A percentile compares a stretch with the other conserved stretches of the same genome.
These are phyloP conservation scores for Porites australiensis DNA, from an alignment of 64 coral and sea anemone genomes.

Conservation along the genomic window DNA sequence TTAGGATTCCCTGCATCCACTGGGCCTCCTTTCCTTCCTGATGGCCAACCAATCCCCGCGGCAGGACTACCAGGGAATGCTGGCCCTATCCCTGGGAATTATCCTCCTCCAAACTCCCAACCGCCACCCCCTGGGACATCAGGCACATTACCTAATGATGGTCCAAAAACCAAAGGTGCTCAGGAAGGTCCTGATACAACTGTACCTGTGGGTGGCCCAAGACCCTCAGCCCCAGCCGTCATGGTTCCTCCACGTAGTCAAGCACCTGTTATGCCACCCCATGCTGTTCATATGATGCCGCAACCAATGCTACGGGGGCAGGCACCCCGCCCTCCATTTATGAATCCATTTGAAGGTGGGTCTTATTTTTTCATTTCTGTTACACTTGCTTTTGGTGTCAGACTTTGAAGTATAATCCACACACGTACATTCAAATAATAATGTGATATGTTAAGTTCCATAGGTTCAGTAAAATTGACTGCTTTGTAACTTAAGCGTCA, in stretches of 20 bases:
- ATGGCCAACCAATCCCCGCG: constrained; percentile 63
- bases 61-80: constrained; percentile 53
- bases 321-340: constrained; percentile 42
- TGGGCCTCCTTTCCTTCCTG: constrained; percentile 65
- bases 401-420: no score
- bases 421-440: no score
- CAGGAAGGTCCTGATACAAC: constrained; percentile 19
- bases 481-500: no score
- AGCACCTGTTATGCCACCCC: constrained; percentile 23
- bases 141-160: constrained; percentile 16
- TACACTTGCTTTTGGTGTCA: no score
- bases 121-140: constrained; percentile 79
- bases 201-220: constrained; percentile 44
- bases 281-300: constrained; percentile 44
- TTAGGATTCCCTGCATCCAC: constrained; percentile 72
- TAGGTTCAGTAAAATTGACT: no score
- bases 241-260: constrained; percentile 58
- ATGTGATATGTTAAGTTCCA: no score
- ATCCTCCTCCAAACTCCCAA: constrained; percentile 58
- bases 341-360: constrained; percentile 41
- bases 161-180: constrained; percentile 9
- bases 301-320: constrained; percentile 26
- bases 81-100: constrained; percentile 59
- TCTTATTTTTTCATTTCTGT: no score
- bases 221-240: constrained; percentile 30